A percentile compares a stretch with the other conserved stretches of the same genome.
These are phyloP conservation scores for Helogale parvula DNA, from an alignment of 2,113 vertebrate species.

Conservation along the genomic window DNA sequence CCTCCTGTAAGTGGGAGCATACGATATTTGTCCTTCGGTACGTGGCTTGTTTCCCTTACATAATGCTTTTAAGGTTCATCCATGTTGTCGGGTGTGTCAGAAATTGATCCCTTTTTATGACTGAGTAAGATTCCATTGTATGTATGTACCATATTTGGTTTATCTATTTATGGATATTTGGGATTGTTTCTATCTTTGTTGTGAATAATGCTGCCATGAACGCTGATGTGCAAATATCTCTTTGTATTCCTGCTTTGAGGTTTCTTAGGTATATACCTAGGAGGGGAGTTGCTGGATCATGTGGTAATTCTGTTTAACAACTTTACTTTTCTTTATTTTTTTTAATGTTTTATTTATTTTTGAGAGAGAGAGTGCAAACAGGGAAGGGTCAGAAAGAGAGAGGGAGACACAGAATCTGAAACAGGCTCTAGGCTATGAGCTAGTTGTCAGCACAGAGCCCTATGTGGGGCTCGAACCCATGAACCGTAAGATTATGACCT, in stretches of 20 bases:
- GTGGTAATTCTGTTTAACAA: background rate
- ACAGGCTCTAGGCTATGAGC: too few species aligned
- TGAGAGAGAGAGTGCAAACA: too few species aligned
- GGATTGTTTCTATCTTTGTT: background rate
- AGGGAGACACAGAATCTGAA: too few species aligned
- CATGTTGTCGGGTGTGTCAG: background rate
- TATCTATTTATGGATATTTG: background rate
- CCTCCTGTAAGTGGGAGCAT: background rate
- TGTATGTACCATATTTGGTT: background rate
- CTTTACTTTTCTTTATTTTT: too few species aligned
- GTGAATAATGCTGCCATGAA: background rate
- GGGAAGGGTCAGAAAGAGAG: too few species aligned
- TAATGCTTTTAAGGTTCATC: slow-evolving; percentile 28
- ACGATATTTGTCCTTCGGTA: background rate
- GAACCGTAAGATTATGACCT: too few species aligned
- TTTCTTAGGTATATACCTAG: background rate
- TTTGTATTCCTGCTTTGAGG: background rate
- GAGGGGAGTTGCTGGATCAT: background rate
- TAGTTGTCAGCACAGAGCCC: too few species aligned
- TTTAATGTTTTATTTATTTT: too few species aligned
- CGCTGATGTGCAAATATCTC: background rate
- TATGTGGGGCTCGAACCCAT: too few species aligned
- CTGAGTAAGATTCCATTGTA: background rate
- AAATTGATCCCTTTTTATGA: background rate
- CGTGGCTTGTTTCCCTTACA: background rate